Conservation (phyloP, 2,113 vertebrate species). For the Narcine bancroftii region DNA sequence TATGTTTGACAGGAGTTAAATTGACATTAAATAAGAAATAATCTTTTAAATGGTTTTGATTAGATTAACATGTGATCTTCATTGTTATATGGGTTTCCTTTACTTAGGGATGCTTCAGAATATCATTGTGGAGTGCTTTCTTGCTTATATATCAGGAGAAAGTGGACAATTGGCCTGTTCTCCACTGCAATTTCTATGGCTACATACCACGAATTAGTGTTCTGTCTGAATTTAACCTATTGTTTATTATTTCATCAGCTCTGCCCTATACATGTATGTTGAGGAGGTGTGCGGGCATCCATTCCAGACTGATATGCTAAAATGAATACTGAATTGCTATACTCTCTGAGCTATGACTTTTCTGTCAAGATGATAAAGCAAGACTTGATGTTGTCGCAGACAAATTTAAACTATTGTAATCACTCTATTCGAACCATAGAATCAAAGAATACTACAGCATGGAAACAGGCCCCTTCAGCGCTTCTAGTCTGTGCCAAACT, state of each 20-base stretch:
- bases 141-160: not conserved
- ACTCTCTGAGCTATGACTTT: not conserved
- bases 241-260: not conserved
- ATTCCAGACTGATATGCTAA: not conserved
- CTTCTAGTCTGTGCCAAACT: too few species aligned
- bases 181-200: not conserved
- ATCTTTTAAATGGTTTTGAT: not conserved
- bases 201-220: not conserved
- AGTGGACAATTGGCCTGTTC: not conserved
- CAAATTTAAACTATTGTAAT: too few species aligned
- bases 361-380: not conserved
- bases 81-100: not conserved
- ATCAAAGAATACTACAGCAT: too few species aligned
- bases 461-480: too few species aligned
- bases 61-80: not conserved
- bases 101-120: not conserved
- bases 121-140: not conserved
- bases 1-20: not conserved
- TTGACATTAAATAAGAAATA: not conserved
- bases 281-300: not conserved
- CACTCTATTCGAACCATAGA: too few species aligned
- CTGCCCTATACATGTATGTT: not conserved
- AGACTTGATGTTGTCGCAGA: not conserved
- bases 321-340: not conserved
- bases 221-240: not conserved